A percentile compares a stretch with the other conserved stretches of the same genome.
Evolutionary conservation across 2,797 vertebrate species (phyloP).

Genomic region (Hyperoplus lanceolatus): DNA sequence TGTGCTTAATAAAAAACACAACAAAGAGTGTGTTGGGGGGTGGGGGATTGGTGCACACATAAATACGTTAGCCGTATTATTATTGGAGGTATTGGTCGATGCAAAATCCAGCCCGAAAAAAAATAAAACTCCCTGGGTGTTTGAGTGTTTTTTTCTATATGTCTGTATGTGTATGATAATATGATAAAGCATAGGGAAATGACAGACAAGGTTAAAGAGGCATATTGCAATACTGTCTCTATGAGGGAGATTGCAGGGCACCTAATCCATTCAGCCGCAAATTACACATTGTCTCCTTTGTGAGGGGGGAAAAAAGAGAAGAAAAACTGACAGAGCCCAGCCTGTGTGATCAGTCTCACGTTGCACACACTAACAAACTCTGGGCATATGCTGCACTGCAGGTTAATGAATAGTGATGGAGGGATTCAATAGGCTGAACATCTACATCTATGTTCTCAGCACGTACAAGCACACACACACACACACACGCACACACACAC

Average conservation of each 20-base stretch:
- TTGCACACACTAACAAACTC: conserved; percentile 54
- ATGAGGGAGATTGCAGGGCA: conserved; percentile 23
- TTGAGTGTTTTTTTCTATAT: conserved; percentile 1
- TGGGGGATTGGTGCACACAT: conserved; percentile 19
- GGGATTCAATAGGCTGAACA: conserved; percentile 55
- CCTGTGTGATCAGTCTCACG: conserved; percentile 66
- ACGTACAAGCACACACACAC: conserved; percentile 14
- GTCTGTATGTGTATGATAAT: neutral
- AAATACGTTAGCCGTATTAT: conserved; percentile 47
- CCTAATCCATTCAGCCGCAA: conserved; percentile 47
- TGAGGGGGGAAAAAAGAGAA: conserved; percentile 1
- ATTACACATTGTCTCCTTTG: conserved; percentile 28
- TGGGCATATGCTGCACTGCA: conserved; percentile 38
- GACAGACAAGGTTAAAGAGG: conserved; percentile 34
- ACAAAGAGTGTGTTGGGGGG: conserved; percentile 8
- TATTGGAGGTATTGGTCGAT: conserved; percentile 11
- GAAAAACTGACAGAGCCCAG: conserved; percentile 38
- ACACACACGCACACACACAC: conserved; percentile 27
- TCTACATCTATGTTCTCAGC: conserved; percentile 22
- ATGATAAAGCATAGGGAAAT: conserved; percentile 17
- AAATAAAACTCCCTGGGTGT: neutral
- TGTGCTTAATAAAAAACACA: conserved; percentile 41
- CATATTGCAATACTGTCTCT: conserved; percentile 43
- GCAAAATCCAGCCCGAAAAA: conserved; percentile 36
- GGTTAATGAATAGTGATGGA: conserved; percentile 74